Evolutionary conservation across 2,888 invertebrate genomes (phyloP), one percentile per base, ranked within the genome.

Genomic region (Cheilosia scutellata): DNA sequence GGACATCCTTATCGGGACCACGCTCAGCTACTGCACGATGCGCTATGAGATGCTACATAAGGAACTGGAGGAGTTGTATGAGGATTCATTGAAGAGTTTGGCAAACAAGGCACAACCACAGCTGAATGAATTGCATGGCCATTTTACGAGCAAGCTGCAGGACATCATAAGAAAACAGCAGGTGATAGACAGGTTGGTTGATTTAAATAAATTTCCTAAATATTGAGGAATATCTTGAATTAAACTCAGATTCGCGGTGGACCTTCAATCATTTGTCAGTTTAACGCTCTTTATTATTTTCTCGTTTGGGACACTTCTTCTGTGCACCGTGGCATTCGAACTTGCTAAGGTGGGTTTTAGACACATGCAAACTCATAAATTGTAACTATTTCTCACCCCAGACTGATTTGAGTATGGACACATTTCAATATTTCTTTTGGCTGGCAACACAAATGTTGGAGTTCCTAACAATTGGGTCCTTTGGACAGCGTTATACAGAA

Each of bases 401-500:
- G 74, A 74, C 53, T 2, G 71, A 78, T 25, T 55, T 68, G 1
- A 58, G 74, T 4, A 29, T 75, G 51, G 40, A n/a, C n/a, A 65
- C 74, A 1, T 51, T 70, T 11, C 51, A 63, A 37, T 86, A 76
- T 25, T 55, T 71, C 20, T 47, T 33, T n/a, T 71, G 75, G 71
- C 11, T 86, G n/a, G 16, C 76, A 31, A 68, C 53, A 0, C 80
- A 76, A 66, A 63, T 76, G 13, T 40, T 58, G 13, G 75, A 76
- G 5, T 76, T 82, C 27, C 33, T 86, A 1, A 40, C 82, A 25
- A 80, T 84, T 65, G 75, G 70, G 31, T 75, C 27, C 6, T 66
- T 68, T 33, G 80, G 75, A 13, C 84, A 80, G 47, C 75, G 70
- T 5, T 66, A 55, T 20, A 82, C 71, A 27, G 76, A 86, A 51